Evolutionary conservation across 2,888 invertebrate genomes (phyloP).

Genomic region (Volucella bombylans): DNA sequence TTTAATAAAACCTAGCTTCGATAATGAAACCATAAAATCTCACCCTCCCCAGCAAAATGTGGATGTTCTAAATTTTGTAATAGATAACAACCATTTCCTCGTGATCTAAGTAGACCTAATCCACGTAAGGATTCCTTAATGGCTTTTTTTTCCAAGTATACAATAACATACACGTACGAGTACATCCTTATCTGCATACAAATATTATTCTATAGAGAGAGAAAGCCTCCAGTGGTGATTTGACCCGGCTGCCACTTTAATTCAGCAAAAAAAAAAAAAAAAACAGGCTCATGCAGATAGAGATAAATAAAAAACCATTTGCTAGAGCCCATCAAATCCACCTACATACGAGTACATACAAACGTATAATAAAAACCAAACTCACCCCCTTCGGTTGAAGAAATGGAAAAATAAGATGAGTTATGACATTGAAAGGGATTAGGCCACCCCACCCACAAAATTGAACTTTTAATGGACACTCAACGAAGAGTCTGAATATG

Average conservation of each 20-base stretch:
- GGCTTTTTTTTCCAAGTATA: background rate
- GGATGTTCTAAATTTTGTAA: too few relatives aligned
- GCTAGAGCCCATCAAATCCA: constrained; percentile 16
- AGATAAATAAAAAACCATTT: constrained; percentile 58
- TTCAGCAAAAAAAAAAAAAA: constrained; percentile 13
- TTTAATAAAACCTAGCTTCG: too few relatives aligned
- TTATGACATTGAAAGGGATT: constrained; percentile 67
- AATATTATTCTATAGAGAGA: constrained; percentile 5
- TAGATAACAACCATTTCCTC: too few relatives aligned
- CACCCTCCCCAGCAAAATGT: too few relatives aligned
- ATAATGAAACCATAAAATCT: too few relatives aligned
- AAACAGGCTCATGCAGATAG: background rate
- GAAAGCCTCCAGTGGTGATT: constrained; percentile 37
- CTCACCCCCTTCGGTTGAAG: constrained; percentile 22
- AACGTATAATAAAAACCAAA: constrained; percentile 16
- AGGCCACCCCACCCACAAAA: constrained; percentile 61
- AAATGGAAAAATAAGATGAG: constrained; percentile 41
- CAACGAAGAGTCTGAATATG: constrained; percentile 63
- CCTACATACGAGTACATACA: constrained; percentile 15
- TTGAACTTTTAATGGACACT: constrained; percentile 73
- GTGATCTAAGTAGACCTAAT: too few relatives aligned
- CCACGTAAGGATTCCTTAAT: too few relatives aligned
- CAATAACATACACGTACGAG: background rate
- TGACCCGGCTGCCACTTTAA: constrained; percentile 44
- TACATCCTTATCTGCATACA: constrained; percentile 12